These are phyloP conservation scores for Drosophila nigromelanica DNA, from an alignment of 1,140 invertebrate species.

Conservation along the genomic window DNA sequence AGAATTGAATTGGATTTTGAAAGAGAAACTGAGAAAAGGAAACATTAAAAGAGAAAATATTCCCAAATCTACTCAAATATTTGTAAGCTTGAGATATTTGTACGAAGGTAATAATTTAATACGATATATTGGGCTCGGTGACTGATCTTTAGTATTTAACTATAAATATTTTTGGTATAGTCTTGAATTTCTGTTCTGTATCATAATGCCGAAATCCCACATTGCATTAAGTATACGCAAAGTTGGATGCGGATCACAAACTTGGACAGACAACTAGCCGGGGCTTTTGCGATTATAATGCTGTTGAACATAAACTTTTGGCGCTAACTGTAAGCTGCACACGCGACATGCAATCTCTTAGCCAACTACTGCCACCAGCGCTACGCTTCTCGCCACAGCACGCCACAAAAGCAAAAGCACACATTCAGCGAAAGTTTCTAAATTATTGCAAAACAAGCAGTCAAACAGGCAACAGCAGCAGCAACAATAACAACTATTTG, in stretches of 20 bases:
- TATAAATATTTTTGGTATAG: too few species aligned
- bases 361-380: too few species aligned
- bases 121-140: too few species aligned
- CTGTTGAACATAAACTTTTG: constrained; percentile 42
- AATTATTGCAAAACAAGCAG: constrained; percentile 79
- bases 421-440: constrained; percentile 79
- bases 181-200: too few species aligned
- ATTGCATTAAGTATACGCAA: constrained; percentile 31
- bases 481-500: constrained; percentile 58
- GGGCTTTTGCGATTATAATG: constrained; percentile 18
- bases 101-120: too few species aligned
- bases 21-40: too few species aligned
- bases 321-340: constrained; percentile 49
- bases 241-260: constrained; percentile 13
- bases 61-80: too few species aligned
- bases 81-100: too few species aligned
- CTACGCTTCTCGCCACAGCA: constrained; percentile 17
- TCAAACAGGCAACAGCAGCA: constrained; percentile 55
- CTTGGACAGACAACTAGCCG: background rate
- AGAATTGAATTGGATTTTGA: too few species aligned
- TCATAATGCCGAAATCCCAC: background rate
- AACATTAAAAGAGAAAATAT: too few species aligned
- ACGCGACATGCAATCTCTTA: constrained; percentile 44
- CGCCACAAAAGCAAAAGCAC: constrained; percentile 71
- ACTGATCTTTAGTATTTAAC: too few species aligned